Base-by-base conservation (phyloP, 2,888 invertebrate species). In the Caenorhabditis plicata region DNA sequence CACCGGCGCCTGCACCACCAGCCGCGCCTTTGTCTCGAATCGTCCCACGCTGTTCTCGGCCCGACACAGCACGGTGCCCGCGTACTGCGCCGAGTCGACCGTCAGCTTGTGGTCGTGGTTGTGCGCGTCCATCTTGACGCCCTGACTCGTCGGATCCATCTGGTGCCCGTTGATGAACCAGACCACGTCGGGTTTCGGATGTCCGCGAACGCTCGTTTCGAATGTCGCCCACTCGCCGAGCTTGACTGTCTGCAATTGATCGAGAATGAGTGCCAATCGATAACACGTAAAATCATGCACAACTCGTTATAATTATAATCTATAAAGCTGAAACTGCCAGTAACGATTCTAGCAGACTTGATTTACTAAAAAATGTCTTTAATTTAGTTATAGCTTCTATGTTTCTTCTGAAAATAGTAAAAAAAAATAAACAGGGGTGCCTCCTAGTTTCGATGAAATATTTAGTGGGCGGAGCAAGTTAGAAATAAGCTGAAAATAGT, bases 71-170 rank as follows among this genome's bases (percentile, higher is more conserved):
- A 78, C 69, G 38, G 78, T 79, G 49, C 78, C 78, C 47, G 76
- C 74, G 57, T 73, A 79, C 40, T 66, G 57, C 23, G 72, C 67
- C 29, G 74, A 73, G 68, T 78, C 88, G 73, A 93, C 88, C 35
- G 88, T 87, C 39, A 95, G 82, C 0, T 88, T 88, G 77, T 88
- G 89, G 0, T 88, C 88, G 80, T 89, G 90, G 81, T 91, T 89
- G 71, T 90, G 44, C 23, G 68, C 60, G 47, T 87, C 83, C 58
- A 87, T 86, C 36, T 87, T 83, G 43, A 87, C 84, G 23, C 89
- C 85, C 41, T 86, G 87, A 8, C 87, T 88, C 67, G 87, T 87
- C 2, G 86, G 84, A 2, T 85, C 83, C 29, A 91, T 84, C 74
- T 87, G 87, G 43, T 85, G 84, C 1, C 88, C 90, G 76, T 91